Evolutionary conservation across 2,113 vertebrate species (phyloP).

Genomic region (Dendrocopos noguchii): DNA sequence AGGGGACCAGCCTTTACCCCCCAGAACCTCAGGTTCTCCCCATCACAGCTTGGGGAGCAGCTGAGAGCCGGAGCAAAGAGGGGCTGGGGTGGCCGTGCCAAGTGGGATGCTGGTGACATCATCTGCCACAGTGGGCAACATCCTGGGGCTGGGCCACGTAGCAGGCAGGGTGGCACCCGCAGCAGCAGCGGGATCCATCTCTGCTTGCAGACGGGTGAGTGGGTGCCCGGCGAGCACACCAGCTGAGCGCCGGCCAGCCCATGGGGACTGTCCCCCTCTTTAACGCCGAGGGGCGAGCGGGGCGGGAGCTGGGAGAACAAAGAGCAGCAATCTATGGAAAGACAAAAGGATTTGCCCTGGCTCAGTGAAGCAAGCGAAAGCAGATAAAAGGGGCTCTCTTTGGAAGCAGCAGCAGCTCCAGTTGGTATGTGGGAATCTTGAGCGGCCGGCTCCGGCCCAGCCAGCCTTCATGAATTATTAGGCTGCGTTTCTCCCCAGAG

Average conservation of each 20-base stretch:
- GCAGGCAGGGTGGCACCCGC: background rate
- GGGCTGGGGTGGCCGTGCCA: background rate
- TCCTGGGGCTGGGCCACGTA: background rate
- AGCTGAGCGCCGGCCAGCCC: background rate
- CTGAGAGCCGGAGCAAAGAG: rapidly evolving
- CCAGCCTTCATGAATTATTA: conserved; percentile 85
- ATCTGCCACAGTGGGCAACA: rapidly evolving
- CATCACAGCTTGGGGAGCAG: background rate
- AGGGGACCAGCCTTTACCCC: background rate
- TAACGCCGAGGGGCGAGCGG: conserved; percentile 62
- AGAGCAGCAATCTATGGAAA: conserved; percentile 92
- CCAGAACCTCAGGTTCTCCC: background rate
- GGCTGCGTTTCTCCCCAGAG: conserved; percentile 66
- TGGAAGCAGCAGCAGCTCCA: conserved; percentile 84
- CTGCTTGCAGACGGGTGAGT: background rate
- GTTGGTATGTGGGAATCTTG: conserved; percentile 89
- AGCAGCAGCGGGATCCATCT: background rate
- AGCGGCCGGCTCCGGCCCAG: conserved; percentile 78
- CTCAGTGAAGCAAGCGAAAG: conserved; percentile 92
- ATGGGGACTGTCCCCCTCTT: conserved; percentile 65
- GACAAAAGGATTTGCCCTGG: conserved; percentile 88
- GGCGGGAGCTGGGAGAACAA: conserved; percentile 82
- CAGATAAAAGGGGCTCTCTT: conserved; percentile 92
- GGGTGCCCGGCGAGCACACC: background rate
- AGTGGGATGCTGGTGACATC: background rate